A percentile compares a stretch with the other conserved stretches of the same genome.
Conservation (phyloP, 2,797 vertebrate species). For the Cephalopachus bancanus region DNA sequence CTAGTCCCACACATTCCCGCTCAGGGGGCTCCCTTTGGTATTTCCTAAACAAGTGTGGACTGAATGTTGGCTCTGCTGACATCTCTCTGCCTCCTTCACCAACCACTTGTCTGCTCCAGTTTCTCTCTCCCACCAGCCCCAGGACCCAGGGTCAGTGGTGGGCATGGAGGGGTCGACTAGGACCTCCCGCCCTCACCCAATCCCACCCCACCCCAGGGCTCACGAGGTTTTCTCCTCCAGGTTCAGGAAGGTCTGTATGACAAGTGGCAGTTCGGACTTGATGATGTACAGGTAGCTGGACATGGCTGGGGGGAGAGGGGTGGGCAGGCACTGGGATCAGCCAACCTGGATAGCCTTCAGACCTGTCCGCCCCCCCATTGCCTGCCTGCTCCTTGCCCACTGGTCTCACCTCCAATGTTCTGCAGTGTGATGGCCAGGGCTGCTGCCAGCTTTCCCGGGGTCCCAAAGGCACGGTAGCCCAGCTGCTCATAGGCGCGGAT, state of each 20-base stretch:
- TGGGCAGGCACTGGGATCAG: background rate
- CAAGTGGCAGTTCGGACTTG: slow-evolving; percentile 98
- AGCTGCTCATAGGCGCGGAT: slow-evolving; percentile 97
- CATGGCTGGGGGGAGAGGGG: slow-evolving; percentile 91
- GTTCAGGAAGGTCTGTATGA: slow-evolving; percentile 97
- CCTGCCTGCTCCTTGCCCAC: background rate
- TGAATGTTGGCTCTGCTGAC: background rate
- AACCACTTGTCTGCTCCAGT: background rate
- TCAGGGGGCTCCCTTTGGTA: background rate
- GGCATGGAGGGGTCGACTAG: background rate
- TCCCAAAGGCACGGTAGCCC: slow-evolving; percentile 96
- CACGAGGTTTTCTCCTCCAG: slow-evolving; percentile 92
- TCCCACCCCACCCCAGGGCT: slow-evolving; percentile 85
- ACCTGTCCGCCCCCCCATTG: accelerated
- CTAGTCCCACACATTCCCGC: background rate
- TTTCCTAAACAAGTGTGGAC: background rate
- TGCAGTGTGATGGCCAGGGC: slow-evolving; percentile 96
- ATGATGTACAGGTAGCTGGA: slow-evolving; percentile 99
- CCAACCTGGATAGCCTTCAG: background rate
- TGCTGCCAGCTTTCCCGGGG: slow-evolving; percentile 96
- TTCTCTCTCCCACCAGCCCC: background rate
- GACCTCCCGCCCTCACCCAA: slow-evolving; percentile 1
- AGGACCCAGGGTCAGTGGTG: background rate
- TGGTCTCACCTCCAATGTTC: slow-evolving; percentile 95
- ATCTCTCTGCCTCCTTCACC: background rate